Evolutionary conservation across 2,797 vertebrate genomes (phyloP).

Genomic region (Karalla daura): DNA sequence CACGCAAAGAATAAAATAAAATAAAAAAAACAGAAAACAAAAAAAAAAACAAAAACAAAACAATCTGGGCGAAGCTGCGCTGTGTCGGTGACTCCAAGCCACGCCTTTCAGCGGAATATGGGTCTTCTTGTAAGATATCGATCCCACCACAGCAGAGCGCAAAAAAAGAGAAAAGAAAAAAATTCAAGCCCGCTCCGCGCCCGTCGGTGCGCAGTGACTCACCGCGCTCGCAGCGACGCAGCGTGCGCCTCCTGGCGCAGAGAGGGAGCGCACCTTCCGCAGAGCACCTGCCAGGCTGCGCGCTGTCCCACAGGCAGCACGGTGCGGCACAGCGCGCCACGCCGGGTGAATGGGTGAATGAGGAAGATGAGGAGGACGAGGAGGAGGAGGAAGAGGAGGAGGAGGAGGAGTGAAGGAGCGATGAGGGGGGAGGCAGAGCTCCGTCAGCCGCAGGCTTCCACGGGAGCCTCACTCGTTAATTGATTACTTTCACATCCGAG

Average conservation of each 20-base stretch:
- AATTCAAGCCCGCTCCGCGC: slow-evolving; percentile 41
- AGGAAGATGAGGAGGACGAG: not conserved
- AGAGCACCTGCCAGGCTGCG: slow-evolving; percentile 35
- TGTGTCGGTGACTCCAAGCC: slow-evolving; percentile 77
- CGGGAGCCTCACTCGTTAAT: slow-evolving; percentile 40
- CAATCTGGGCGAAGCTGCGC: slow-evolving; percentile 72
- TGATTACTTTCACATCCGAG: slow-evolving; percentile 39
- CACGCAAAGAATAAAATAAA: slow-evolving; percentile 71
- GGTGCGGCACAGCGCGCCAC: slow-evolving; percentile 52
- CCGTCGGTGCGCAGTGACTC: slow-evolving; percentile 70
- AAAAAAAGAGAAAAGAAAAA: no score
- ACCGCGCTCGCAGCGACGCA: slow-evolving; percentile 38
- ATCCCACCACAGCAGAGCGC: slow-evolving; percentile 48
- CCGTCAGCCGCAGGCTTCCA: slow-evolving; percentile 37
- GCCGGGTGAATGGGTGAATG: slow-evolving; percentile 58
- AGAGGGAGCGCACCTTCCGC: slow-evolving; percentile 28
- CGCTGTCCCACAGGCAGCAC: slow-evolving; percentile 40
- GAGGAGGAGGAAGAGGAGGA: not conserved
- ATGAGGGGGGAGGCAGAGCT: slow-evolving; percentile 28
- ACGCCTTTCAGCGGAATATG: slow-evolving; percentile 77
- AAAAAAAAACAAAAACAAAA: no score
- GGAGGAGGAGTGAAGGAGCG: no score
- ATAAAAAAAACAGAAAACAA: no score
- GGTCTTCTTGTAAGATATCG: slow-evolving; percentile 61
- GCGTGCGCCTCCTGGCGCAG: slow-evolving; percentile 1